Conservation (phyloP, 2,888 invertebrate genomes). For the Sphinx pinastri region DNA sequence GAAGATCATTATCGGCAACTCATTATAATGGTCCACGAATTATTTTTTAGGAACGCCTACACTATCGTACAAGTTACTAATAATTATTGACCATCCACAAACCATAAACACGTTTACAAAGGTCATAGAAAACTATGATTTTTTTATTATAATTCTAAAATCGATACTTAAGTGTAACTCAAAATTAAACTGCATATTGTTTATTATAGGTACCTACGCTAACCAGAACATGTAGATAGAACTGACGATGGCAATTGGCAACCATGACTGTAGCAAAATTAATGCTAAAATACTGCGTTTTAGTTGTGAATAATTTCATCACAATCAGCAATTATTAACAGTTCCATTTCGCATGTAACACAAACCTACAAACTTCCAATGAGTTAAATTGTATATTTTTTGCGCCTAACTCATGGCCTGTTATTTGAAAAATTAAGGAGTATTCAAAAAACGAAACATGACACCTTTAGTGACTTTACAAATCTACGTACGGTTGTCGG, state of each 20-base stretch:
- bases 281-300: too few relatives aligned
- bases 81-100: slow-evolving; percentile 39
- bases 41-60: slow-evolving; percentile 68
- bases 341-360: background rate
- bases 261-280: too few relatives aligned
- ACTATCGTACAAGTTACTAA: slow-evolving; percentile 44
- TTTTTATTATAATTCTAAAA: slow-evolving; percentile 17
- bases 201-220: too few relatives aligned
- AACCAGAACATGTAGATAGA: too few relatives aligned
- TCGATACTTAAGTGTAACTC: background rate
- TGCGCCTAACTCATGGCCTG: background rate
- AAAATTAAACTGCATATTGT: background rate
- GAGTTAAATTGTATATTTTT: background rate
- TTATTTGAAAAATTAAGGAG: background rate
- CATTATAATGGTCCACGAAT: slow-evolving; percentile 69
- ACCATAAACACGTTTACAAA: slow-evolving; percentile 14
- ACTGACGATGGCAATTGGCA: too few relatives aligned
- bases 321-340: background rate
- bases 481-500: background rate
- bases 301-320: too few relatives aligned
- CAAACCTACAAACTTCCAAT: background rate
- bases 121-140: slow-evolving; percentile 9
- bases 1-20: slow-evolving; percentile 70
- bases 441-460: background rate
- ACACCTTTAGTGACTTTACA: slow-evolving; percentile 6